These are phyloP conservation scores for Xiphophorus couchianus DNA, from an alignment of 2,113 vertebrate species.

Conservation along the genomic window DNA sequence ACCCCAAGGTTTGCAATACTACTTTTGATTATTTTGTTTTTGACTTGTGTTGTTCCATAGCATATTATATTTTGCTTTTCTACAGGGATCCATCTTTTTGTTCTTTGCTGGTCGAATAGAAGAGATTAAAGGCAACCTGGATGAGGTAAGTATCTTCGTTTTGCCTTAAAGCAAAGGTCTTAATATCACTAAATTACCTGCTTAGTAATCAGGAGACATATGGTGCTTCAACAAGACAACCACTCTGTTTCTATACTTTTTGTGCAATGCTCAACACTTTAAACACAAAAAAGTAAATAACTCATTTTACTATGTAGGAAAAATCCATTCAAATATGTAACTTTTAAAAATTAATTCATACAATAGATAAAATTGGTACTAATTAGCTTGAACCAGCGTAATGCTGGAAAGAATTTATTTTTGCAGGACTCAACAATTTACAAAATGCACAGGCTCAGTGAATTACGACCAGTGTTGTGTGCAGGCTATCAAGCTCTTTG, in stretches of 20 bases:
- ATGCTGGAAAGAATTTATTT: not conserved
- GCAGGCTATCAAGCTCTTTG: slow-evolving; percentile 89
- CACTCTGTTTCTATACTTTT: too few relatives aligned
- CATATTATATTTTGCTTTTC: slow-evolving; percentile 34
- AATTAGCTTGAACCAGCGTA: not conserved
- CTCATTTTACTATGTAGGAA: too few relatives aligned
- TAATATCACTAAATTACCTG: too few relatives aligned
- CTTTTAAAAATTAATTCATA: too few relatives aligned
- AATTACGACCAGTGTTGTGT: not conserved
- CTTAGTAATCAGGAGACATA: too few relatives aligned
- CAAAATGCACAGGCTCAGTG: not conserved
- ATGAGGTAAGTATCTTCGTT: slow-evolving; percentile 82
- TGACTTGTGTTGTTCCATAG: not conserved
- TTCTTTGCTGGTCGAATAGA: slow-evolving; percentile 98
- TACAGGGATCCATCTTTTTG: slow-evolving; percentile 96
- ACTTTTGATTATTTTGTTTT: not conserved
- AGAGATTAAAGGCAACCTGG: slow-evolving; percentile 95
- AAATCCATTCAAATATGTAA: too few relatives aligned
- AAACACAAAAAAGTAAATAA: too few relatives aligned
- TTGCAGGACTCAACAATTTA: not conserved
- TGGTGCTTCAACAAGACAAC: too few relatives aligned
- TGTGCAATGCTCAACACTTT: too few relatives aligned
- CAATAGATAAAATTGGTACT: too few relatives aligned
- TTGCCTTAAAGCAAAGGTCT: not conserved
- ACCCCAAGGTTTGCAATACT: slow-evolving; percentile 84